Evolutionary conservation across 2,888 invertebrate genomes (phyloP).

Genomic region (Pyrochroa serraticornis): DNA sequence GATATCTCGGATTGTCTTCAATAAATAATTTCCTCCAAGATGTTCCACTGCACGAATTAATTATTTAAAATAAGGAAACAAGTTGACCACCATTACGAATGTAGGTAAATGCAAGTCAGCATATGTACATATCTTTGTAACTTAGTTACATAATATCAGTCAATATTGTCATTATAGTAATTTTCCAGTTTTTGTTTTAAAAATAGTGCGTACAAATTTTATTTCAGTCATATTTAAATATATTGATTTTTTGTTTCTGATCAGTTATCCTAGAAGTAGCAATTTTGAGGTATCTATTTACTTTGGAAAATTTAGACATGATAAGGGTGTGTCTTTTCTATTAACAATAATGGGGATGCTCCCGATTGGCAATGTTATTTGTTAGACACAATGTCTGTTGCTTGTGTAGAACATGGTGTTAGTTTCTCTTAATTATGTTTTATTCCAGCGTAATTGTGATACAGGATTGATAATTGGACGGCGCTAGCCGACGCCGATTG

Average conservation of each 20-base stretch:
- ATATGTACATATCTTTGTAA: too few species aligned
- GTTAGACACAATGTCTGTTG: neutral
- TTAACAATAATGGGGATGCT: neutral
- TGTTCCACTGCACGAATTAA: constrained; percentile 36
- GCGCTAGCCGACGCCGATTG: constrained; percentile 16
- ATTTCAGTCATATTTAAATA: neutral
- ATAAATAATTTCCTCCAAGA: constrained; percentile 40
- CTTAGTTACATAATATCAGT: too few species aligned
- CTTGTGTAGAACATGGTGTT: neutral
- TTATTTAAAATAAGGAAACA: constrained; percentile 9
- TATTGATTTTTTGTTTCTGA: too few species aligned
- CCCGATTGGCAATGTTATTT: neutral
- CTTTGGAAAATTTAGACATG: too few species aligned
- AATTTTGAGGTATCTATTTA: too few species aligned
- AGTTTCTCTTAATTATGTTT: constrained; percentile 8
- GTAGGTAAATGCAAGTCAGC: too few species aligned
- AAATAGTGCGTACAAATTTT: neutral
- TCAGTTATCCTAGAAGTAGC: too few species aligned
- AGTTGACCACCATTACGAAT: too few species aligned
- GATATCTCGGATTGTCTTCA: constrained; percentile 46
- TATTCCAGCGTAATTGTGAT: constrained; percentile 8
- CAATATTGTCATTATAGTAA: too few species aligned
- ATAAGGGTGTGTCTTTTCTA: too few species aligned
- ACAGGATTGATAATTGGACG: constrained; percentile 12
- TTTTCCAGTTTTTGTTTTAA: too few species aligned